A percentile compares a stretch with the other conserved stretches of the same genome.
Evolutionary conservation across 2,113 vertebrate species (phyloP).

Genomic region (Numida meleagris): DNA sequence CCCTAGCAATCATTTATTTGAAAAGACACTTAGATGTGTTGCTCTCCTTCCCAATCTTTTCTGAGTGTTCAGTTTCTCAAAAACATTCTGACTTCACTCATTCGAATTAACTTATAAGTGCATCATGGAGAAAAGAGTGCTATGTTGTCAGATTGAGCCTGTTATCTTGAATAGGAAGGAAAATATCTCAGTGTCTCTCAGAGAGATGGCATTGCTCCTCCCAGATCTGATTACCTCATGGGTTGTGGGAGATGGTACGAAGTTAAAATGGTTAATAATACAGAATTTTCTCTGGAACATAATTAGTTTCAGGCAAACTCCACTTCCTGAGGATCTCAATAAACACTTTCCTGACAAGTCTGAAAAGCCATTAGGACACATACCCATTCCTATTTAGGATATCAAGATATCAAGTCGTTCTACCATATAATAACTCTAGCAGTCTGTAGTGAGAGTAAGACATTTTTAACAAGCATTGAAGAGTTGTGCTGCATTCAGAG

Average conservation of each 20-base stretch:
- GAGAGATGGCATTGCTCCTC: neutral
- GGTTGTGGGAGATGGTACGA: neutral
- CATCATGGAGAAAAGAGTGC: neutral
- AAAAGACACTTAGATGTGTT: neutral
- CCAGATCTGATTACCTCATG: neutral
- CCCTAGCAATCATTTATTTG: neutral
- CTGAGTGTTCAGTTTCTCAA: neutral
- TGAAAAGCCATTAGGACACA: neutral
- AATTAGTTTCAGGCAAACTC: neutral
- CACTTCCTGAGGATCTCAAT: neutral
- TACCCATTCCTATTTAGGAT: neutral
- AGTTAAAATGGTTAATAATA: neutral
- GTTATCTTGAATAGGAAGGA: neutral
- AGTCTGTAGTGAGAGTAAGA: neutral
- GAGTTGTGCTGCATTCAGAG: neutral
- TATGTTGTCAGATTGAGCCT: neutral
- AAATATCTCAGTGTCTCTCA: neutral
- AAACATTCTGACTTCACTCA: neutral
- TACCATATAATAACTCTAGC: neutral
- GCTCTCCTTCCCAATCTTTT: neutral
- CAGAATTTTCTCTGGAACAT: neutral
- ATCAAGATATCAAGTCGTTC: neutral
- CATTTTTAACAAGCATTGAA: constrained; percentile 1
- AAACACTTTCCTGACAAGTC: neutral
- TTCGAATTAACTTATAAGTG: neutral